These are phyloP conservation scores for Scolopax rusticola DNA, from an alignment of 2,797 vertebrate species.

Conservation along the genomic window DNA sequence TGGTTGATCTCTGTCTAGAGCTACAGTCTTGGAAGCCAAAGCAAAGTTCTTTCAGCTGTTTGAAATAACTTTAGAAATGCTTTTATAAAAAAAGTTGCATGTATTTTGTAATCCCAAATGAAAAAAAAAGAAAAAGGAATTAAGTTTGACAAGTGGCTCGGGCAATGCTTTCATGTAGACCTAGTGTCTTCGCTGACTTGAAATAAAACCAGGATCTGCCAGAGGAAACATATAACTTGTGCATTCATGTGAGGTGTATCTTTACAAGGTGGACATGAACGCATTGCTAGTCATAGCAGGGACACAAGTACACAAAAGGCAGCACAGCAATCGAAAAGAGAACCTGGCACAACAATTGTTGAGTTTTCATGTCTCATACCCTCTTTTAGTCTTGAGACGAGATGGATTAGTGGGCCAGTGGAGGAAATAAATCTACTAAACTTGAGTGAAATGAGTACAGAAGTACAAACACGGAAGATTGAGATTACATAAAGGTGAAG, in stretches of 20 bases:
- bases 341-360: background rate
- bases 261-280: background rate
- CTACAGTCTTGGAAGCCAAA: constrained; percentile 13
- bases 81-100: background rate
- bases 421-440: background rate
- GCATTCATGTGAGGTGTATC: background rate
- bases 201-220: background rate
- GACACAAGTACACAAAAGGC: background rate
- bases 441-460: background rate
- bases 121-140: background rate
- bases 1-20: background rate
- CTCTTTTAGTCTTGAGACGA: background rate
- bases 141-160: background rate
- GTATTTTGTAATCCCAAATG: background rate
- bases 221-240: background rate
- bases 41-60: constrained; percentile 35
- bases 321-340: background rate
- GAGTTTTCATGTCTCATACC: background rate
- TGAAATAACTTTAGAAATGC: background rate
- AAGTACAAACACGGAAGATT: background rate
- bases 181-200: background rate
- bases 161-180: background rate
- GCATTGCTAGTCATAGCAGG: rapidly evolving
- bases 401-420: background rate
- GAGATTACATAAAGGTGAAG: background rate